Conservation (phyloP, 2,797 vertebrate species). For the Discoglossus pictus region DNA sequence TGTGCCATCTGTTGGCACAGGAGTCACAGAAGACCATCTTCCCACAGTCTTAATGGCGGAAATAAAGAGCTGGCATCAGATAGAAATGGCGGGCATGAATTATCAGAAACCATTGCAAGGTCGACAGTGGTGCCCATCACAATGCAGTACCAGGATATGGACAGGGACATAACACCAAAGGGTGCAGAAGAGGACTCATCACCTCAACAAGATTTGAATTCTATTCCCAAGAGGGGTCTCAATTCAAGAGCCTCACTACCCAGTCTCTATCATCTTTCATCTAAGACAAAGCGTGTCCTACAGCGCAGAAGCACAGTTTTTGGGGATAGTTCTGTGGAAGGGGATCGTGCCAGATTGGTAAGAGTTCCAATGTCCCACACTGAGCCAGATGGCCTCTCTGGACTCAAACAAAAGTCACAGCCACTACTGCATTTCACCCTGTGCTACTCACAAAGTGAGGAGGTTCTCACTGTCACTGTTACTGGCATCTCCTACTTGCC, state of each 20-base stretch:
- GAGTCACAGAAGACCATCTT: conserved; percentile 50
- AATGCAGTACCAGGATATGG: conserved; percentile 74
- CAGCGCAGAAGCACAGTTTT: conserved; percentile 69
- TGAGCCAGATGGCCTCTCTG: conserved; percentile 56
- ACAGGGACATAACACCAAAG: conserved; percentile 13
- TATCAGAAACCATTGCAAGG: conserved; percentile 54
- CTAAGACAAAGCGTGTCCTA: conserved; percentile 61
- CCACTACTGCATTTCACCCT: conserved; percentile 72
- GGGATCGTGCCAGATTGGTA: conserved; percentile 55
- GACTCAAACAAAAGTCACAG: conserved; percentile 56
- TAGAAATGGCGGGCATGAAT: conserved; percentile 33
- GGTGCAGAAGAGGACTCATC: conserved; percentile 70
- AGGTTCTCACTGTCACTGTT: conserved; percentile 68
- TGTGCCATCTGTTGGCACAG: conserved; percentile 73
- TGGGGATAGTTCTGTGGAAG: conserved; percentile 58
- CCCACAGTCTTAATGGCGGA: conserved; percentile 6
- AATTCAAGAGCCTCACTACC: conserved; percentile 65
- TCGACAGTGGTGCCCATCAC: conserved; percentile 65
- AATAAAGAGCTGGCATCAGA: conserved; percentile 58
- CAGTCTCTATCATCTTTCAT: conserved; percentile 65
- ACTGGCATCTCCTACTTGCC: conserved; percentile 67
- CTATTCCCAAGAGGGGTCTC: conserved; percentile 52
- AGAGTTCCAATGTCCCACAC: conserved; percentile 26
- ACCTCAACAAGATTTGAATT: conserved; percentile 58
- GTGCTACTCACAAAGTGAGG: conserved; percentile 64